Evolutionary conservation across 2,797 vertebrate genomes (phyloP).

Genomic region (Coreius guichenoti): DNA sequence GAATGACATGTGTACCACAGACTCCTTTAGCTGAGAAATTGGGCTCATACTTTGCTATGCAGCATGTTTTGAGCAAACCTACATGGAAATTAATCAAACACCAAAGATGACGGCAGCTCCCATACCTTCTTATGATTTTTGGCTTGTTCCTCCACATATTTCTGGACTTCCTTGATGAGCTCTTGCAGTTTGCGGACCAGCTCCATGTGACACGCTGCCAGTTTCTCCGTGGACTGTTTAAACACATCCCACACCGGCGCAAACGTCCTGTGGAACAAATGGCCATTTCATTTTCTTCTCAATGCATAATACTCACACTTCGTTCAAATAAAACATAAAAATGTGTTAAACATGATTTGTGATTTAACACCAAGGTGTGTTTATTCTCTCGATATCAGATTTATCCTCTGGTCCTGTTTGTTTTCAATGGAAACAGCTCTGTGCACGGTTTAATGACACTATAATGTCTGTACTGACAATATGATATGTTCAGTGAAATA

Average conservation of each 20-base stretch:
- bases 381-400: constrained; percentile 33
- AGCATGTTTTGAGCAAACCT: constrained; percentile 9
- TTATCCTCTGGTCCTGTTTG: constrained; percentile 24
- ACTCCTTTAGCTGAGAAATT: constrained; percentile 6
- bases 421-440: constrained; percentile 36
- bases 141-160: constrained; percentile 96
- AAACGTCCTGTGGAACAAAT: constrained; percentile 82
- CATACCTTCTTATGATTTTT: constrained; percentile 96
- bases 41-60: constrained; percentile 2
- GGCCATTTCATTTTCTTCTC: background rate
- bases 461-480: constrained; percentile 42
- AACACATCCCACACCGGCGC: constrained; percentile 97
- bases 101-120: constrained; percentile 14
- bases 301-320: constrained; percentile 17
- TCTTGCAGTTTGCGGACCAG: constrained; percentile 94
- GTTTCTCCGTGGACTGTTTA: constrained; percentile 94
- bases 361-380: constrained; percentile 42
- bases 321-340: constrained; percentile 17
- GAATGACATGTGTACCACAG: background rate
- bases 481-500: constrained; percentile 30
- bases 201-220: constrained; percentile 94
- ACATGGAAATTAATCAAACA: constrained; percentile 34
- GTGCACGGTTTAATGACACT: constrained; percentile 26
- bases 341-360: constrained; percentile 37
- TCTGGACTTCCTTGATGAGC: constrained; percentile 97